Evolutionary conservation across 2,797 vertebrate species (phyloP), one percentile per base, ranked within the genome.

Genomic region (Phalloptychus januarius): DNA sequence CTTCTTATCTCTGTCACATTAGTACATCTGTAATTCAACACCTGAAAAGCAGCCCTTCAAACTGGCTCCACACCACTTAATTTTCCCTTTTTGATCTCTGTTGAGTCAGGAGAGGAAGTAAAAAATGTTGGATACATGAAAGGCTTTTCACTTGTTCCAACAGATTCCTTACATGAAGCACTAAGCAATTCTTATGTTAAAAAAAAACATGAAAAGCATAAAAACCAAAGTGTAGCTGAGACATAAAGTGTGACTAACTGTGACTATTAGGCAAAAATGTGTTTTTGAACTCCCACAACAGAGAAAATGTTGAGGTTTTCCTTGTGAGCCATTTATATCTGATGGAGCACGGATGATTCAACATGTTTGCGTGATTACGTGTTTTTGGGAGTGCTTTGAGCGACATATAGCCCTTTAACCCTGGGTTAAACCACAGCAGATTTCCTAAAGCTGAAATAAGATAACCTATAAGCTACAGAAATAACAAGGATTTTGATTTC

Each of bases 71-170:
- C 88, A 84, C 85, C 76, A 88, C 82, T 71, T 54, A 48, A 44
- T 75, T 77, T 63, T 12, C n/a, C 46, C 28, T 73, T 86, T 81
- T 85, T 61, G 13, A 25, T 71, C 33, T 91, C 79, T 81, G 77
- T 82, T 11, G 70, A 87, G 84, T 89, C 86, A 89, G 65, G 83
- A 67, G 67, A 87, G 92, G 90, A 88, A 90, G 89, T 83, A 86
- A 92, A 92, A 92, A 84, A 89, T 89, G 85, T 81, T 86, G 92
- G 90, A 85, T 80, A 87, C 90, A 88, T 90, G 87, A 88, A 88
- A 91, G 71, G 77, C 58, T 58, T 87, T 80, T 82, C 86, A 87
- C 83, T 79, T 88, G 86, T 74, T 84, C 36, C 72, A 52, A 84
- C 83, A 88, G 80, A 86, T 77, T 77, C 16, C 81, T 86, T 67